Evolutionary conservation across 2,888 invertebrate species (phyloP), one percentile per base, ranked within the genome.

Genomic region (Drosophila greeni): DNA sequence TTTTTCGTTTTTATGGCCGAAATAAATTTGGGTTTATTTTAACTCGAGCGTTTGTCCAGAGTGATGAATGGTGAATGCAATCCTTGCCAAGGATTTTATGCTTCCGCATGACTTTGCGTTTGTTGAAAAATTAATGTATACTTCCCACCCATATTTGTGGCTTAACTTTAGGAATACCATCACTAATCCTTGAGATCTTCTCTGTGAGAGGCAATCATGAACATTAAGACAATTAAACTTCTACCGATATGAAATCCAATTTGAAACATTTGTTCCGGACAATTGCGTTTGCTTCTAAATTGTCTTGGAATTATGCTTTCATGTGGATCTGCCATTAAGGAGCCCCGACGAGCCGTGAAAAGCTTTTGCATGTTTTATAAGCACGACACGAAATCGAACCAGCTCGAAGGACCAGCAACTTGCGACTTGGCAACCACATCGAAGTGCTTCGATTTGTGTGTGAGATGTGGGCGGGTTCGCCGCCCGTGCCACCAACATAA

Each of bases 291-390:
- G 47, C 11, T 8, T 12, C 24, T 18, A 2, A 42, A 42, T 36
- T 42, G 31, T 26, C 36, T 43, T 16, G 16, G 11, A 51, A 43
- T 51, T 49, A 37, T 52, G 43, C 7, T 51, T 62, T 43, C 65
- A 37, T 43, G 64, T 20, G 31, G 49, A 31, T 18, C 29, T 20
- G 18, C 42, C 62, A 51, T 62, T 62, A 49, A 24, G 20, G 26
- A 62, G 29, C 39, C 26, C 11, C 33, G 23, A 5, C 16, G 31
- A 45, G 39, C 48, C 45, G 40, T 42, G 40, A 61, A 49, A 48
- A 31, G 64, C 64, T 61, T 34, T 16, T 61, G n/a, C 47, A 40
- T 62, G 20, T 62, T 61, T 62, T 18, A 61, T 61, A 64, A 62
- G 31, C 20, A 29, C 40, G 42, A 23, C 34, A 52, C 52, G 24